phyloP scores from a whole-genome alignment of 2,113 vertebrate species.

The Boulengeromyrus knoepffleri region DNA sequence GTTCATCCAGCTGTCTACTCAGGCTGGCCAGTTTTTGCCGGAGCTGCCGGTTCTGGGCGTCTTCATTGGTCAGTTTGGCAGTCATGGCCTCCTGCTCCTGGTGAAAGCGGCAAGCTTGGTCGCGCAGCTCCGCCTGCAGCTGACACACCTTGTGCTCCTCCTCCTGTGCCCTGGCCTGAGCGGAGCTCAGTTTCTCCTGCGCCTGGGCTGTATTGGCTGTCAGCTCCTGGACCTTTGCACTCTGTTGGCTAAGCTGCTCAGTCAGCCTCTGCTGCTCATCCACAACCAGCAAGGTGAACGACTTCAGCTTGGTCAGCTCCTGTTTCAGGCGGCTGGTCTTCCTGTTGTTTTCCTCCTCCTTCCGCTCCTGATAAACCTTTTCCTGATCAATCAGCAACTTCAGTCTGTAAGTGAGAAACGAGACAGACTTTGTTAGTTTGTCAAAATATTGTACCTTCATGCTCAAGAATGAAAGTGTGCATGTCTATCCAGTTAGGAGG shows the following conservation, averaged over 20 bases:
- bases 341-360: conserved; percentile 75
- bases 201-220: conserved; percentile 63
- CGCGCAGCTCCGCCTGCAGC: conserved; percentile 72
- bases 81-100: conserved; percentile 82
- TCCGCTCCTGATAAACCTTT: conserved; percentile 71
- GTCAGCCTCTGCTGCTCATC: conserved; percentile 89
- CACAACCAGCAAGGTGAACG: conserved; percentile 90
- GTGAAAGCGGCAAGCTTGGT: conserved; percentile 61
- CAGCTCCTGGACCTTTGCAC: conserved; percentile 73
- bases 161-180: conserved; percentile 70
- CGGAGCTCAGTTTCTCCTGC: conserved; percentile 69
- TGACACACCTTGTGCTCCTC: conserved; percentile 74
- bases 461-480: neutral
- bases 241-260: conserved; percentile 75
- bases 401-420: conserved; percentile 64
- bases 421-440: neutral
- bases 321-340: conserved; percentile 74
- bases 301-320: conserved; percentile 87
- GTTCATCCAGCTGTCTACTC: conserved; percentile 82
- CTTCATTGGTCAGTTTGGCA: conserved; percentile 87
- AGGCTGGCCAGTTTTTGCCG: conserved; percentile 81
- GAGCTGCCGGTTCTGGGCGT: conserved; percentile 84
- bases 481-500: neutral
- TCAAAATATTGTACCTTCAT: neutral
- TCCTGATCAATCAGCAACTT: conserved; percentile 87